A percentile compares a stretch with the other conserved stretches of the same genome.
These are phyloP conservation scores for Lottia scabra DNA, from an alignment of 2,888 invertebrate genomes.

Conservation along the genomic window DNA sequence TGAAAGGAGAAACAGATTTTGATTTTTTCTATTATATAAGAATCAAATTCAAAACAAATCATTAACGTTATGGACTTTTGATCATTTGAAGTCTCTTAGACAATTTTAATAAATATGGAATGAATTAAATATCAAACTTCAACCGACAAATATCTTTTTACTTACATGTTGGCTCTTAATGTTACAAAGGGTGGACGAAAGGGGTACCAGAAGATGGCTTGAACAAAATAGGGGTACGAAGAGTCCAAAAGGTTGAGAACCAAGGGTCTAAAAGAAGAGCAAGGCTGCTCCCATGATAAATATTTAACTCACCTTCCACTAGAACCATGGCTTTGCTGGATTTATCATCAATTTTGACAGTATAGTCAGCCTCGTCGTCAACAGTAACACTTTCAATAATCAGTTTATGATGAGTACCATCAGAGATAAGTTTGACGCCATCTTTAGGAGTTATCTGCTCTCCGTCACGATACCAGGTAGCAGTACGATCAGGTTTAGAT, in stretches of 20 bases:
- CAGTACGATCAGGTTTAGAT: constrained; percentile 93
- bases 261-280: too few species aligned
- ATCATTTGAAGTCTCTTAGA: too few species aligned
- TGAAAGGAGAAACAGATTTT: constrained; percentile 15
- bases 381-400: constrained; percentile 49
- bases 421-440: constrained; percentile 83
- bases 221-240: too few species aligned
- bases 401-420: constrained; percentile 71
- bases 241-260: too few species aligned
- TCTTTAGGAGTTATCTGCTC: constrained; percentile 88
- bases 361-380: constrained; percentile 58
- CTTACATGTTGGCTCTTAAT: too few species aligned
- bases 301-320: constrained; percentile 40
- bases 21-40: background rate
- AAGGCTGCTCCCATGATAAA: background rate
- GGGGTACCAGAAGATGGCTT: too few species aligned
- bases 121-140: too few species aligned
- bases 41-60: too few species aligned
- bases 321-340: constrained; percentile 41
- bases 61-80: too few species aligned
- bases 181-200: too few species aligned
- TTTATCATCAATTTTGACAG: constrained; percentile 45
- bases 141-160: too few species aligned
- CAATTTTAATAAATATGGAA: too few species aligned
- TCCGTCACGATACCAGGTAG: constrained; percentile 84